Conservation (phyloP, 2,797 vertebrate species). For the Sebastes hubbsi region DNA sequence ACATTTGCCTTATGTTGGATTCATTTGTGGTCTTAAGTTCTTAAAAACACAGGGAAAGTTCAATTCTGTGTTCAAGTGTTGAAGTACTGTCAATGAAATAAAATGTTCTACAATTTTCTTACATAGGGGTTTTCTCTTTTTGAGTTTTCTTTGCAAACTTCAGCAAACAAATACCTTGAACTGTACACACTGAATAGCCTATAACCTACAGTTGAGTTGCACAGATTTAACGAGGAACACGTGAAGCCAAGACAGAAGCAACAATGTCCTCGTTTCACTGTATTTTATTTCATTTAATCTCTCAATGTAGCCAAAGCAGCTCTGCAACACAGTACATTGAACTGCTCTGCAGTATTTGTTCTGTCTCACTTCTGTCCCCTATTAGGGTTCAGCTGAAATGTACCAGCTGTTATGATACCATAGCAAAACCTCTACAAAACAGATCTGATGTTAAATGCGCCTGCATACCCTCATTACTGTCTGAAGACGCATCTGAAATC, state of each 20-base stretch:
- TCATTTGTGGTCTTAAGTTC: conserved; percentile 70
- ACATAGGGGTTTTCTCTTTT: not conserved
- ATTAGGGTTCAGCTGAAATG: not conserved
- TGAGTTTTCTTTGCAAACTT: conserved; percentile 3
- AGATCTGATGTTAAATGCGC: too few species aligned
- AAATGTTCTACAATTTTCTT: conserved; percentile 74
- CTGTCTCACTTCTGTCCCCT: not conserved
- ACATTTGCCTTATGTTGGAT: conserved; percentile 74
- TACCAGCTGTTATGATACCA: not conserved
- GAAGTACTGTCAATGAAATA: conserved; percentile 73
- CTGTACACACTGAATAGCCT: not conserved
- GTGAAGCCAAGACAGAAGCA: not conserved
- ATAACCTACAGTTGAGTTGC: too few species aligned
- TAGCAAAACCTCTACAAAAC: not conserved
- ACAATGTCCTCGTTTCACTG: not conserved
- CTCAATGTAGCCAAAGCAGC: not conserved
- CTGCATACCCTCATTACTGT: too few species aligned
- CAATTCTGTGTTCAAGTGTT: conserved; percentile 65
- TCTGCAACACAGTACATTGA: not conserved
- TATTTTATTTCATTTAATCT: too few species aligned
- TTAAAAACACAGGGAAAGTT: conserved; percentile 60
- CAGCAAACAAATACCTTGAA: not conserved
- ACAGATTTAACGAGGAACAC: not conserved
- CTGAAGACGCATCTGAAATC: not conserved
- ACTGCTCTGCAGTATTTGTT: not conserved